Evolutionary conservation across 2,113 vertebrate species (phyloP), one percentile per base, ranked within the genome.

Genomic region (Puntigrus tetrazona): DNA sequence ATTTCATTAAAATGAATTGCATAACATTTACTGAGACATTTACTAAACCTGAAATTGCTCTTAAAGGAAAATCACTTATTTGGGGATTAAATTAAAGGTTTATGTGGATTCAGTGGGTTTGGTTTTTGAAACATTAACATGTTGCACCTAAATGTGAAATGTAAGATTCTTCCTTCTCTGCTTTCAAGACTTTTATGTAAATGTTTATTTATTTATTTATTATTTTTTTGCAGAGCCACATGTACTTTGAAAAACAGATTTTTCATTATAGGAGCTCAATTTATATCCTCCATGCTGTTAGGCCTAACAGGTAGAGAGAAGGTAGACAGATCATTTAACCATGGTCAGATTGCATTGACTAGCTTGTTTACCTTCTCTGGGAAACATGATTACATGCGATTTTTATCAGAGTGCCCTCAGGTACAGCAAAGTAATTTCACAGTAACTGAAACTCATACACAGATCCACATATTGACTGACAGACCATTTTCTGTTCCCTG

Each of bases 351-450:
- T 27, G 20, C 31, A 69, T 70, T 74, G 13, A 38, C 55, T 81
- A 47, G 29, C 9, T 41, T 61, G 7, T 61, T 22, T 61, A 13
- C 75, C 25, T 22, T 74, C 76, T 80, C 25, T 27, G 41, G 55
- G 55, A 80, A 75, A 70, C 45, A 75, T 38, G 29, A 43, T 70
- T 65, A 29, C 59, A 82, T 50, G 57, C 36, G 22, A 70, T 84
- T 63, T n/a, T 84, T 47, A 77, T 78, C 50, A 20, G 61, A 70
- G 18, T 14, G 52, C 34, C 27, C 47, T n/a, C 41, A 29, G 9
- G 25, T 43, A 79, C 67, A 79, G 22, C 14, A 57, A 52, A 52
- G 36, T 78, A 59, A 69, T 83, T 41, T 61, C 76, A 61, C 16
- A 2, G 41, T 67, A 34, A 50, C 55, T 59, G 11, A 80, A n/a